Conservation (phyloP, 53 echinoderm and acorn worm genomes). For the Astropecten irregularis region DNA sequence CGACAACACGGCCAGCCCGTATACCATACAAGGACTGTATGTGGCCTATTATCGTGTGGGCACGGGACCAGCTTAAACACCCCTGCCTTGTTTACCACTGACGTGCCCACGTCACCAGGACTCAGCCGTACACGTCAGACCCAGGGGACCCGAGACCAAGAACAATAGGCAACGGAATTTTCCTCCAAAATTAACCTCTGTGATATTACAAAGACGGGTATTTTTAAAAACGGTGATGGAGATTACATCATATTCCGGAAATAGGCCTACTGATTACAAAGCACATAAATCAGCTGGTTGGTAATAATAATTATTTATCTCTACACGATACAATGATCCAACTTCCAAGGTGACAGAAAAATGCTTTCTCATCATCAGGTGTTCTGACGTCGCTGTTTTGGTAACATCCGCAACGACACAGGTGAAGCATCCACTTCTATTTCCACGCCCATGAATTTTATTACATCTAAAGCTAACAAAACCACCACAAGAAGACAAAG, state of each 20-base stretch:
- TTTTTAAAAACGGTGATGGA: background rate
- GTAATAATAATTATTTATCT: too few relatives aligned
- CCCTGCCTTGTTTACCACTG: background rate
- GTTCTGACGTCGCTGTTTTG: background rate
- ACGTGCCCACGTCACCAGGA: constrained; percentile 1
- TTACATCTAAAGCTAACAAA: too few relatives aligned
- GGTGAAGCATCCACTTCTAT: too few relatives aligned
- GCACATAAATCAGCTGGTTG: too few relatives aligned
- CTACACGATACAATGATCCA: too few relatives aligned
- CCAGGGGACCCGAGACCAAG: background rate
- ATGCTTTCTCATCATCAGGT: background rate
- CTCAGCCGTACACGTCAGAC: constrained; percentile 12
- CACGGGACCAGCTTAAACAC: background rate
- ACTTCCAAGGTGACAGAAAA: too few relatives aligned
- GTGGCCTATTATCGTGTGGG: too few relatives aligned
- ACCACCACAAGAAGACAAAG: too few relatives aligned
- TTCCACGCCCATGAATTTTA: too few relatives aligned
- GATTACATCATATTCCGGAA: background rate
- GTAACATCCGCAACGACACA: too few relatives aligned
- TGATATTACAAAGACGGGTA: background rate
- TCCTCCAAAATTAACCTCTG: background rate
- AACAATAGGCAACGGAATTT: background rate
- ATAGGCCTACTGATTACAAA: too few relatives aligned
- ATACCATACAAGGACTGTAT: too few relatives aligned
- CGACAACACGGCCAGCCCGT: background rate